Evolutionary conservation across 2,888 invertebrate species (phyloP).

Genomic region (Apamea anceps): DNA sequence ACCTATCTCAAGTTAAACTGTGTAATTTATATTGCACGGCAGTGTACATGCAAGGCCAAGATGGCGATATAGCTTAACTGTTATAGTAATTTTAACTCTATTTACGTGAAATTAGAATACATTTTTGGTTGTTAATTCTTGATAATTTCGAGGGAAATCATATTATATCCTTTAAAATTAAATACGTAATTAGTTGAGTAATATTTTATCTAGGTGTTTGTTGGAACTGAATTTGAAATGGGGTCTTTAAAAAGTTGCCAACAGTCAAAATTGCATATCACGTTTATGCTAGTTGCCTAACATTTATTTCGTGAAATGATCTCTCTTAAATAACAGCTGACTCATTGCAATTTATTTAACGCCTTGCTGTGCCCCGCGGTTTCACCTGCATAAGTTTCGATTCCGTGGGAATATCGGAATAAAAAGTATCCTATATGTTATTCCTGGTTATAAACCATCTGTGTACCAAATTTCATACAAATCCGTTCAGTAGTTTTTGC

Average conservation of each 20-base stretch:
- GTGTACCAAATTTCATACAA: no score
- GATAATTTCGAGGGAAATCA: slow-evolving; percentile 52
- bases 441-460: no score
- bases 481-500: no score
- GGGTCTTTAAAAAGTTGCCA: not conserved
- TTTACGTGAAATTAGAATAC: fast-evolving
- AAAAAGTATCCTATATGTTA: no score
- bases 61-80: slow-evolving; percentile 9
- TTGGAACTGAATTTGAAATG: not conserved
- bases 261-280: not conserved
- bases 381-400: no score
- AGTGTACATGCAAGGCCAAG: slow-evolving; percentile 55
- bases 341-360: slow-evolving; percentile 13
- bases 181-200: slow-evolving; percentile 42
- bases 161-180: slow-evolving; percentile 47
- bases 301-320: not conserved
- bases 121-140: not conserved
- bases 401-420: no score
- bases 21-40: slow-evolving; percentile 60
- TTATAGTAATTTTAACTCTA: slow-evolving; percentile 41
- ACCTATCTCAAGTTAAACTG: slow-evolving; percentile 54
- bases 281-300: not conserved
- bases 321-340: slow-evolving; percentile 10
- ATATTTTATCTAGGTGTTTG: slow-evolving; percentile 16
- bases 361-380: no score